Percentiles rank a stretch among this genome's conserved stretches.
Evolutionary conservation across 1,140 invertebrate genomes (phyloP).

Genomic region (Eurosta solidaginis): DNA sequence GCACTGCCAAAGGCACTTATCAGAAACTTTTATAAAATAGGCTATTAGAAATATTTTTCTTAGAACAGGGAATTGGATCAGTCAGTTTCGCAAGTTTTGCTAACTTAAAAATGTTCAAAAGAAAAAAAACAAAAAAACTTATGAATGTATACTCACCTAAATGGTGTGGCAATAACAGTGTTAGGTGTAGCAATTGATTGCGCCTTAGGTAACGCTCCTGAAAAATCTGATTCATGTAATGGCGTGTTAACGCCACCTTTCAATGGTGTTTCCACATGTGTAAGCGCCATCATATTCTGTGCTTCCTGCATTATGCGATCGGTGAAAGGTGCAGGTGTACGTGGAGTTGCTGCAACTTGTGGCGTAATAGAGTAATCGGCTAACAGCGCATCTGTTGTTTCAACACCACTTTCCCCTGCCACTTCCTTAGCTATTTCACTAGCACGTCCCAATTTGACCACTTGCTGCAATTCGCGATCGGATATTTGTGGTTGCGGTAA

Average conservation of each 20-base stretch:
- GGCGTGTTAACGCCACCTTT: slow-evolving; percentile 96
- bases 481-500: slow-evolving; percentile 96
- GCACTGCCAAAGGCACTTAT: too few relatives aligned
- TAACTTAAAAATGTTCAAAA: too few relatives aligned
- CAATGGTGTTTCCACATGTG: slow-evolving; percentile 95
- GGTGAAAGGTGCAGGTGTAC: slow-evolving; percentile 79
- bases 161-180: slow-evolving; percentile 92
- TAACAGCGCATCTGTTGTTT: slow-evolving; percentile 83
- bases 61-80: not conserved
- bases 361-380: slow-evolving; percentile 91
- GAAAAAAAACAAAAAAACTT: too few relatives aligned
- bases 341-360: slow-evolving; percentile 76
- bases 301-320: slow-evolving; percentile 89
- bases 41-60: not conserved
- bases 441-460: slow-evolving; percentile 94
- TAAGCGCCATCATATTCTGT: slow-evolving; percentile 97
- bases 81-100: not conserved
- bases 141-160: slow-evolving; percentile 63
- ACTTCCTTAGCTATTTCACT: slow-evolving; percentile 92
- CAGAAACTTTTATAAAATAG: too few relatives aligned
- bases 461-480: slow-evolving; percentile 87
- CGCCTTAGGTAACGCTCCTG: slow-evolving; percentile 75
- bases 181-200: slow-evolving; percentile 87
- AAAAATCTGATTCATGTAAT: slow-evolving; percentile 86
- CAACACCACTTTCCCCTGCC: slow-evolving; percentile 80